Percentiles rank a stretch among this genome's conserved stretches.
These are phyloP conservation scores for Odontamblyopus rebecca DNA, from an alignment of 2,797 vertebrate species.

Conservation along the genomic window DNA sequence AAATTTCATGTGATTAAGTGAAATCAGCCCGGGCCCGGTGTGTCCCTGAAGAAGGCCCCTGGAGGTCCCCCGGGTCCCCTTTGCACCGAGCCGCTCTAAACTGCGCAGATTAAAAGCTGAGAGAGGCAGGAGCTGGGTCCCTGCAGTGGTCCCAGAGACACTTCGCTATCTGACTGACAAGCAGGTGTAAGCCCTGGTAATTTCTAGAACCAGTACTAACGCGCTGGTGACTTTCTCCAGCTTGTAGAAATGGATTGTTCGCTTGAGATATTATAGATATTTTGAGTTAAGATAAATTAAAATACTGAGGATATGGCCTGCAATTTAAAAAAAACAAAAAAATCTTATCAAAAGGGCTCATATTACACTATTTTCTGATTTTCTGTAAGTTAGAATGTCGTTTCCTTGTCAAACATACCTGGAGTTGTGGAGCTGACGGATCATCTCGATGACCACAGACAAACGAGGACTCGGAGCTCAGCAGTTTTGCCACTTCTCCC, in stretches of 20 bases:
- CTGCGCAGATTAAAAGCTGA: neutral
- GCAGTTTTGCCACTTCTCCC: no score
- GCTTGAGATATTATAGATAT: no score
- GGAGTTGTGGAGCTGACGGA: no score
- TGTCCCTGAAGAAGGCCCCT: slow-evolving; percentile 4
- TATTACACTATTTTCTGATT: no score
- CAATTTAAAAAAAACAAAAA: no score
- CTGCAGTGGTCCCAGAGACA: slow-evolving; percentile 9
- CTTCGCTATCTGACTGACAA: slow-evolving; percentile 9
- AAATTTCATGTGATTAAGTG: slow-evolving; percentile 12
- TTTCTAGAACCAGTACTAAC: neutral
- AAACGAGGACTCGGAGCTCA: no score
- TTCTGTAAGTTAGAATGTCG: no score
- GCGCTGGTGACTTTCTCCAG: neutral
- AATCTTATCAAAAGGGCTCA: no score
- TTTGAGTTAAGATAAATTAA: no score
- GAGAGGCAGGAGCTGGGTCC: neutral
- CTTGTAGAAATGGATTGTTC: neutral
- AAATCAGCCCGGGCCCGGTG: neutral
- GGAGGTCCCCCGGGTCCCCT: slow-evolving; percentile 17
- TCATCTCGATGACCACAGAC: no score
- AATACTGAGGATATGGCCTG: no score
- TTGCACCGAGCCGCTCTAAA: slow-evolving; percentile 8
- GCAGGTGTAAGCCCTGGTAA: neutral
- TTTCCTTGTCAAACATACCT: no score